Percentiles rank a stretch among this genome's conserved stretches.
Conservation (phyloP, 2,888 invertebrate species). For the Lasioglossum morio region DNA sequence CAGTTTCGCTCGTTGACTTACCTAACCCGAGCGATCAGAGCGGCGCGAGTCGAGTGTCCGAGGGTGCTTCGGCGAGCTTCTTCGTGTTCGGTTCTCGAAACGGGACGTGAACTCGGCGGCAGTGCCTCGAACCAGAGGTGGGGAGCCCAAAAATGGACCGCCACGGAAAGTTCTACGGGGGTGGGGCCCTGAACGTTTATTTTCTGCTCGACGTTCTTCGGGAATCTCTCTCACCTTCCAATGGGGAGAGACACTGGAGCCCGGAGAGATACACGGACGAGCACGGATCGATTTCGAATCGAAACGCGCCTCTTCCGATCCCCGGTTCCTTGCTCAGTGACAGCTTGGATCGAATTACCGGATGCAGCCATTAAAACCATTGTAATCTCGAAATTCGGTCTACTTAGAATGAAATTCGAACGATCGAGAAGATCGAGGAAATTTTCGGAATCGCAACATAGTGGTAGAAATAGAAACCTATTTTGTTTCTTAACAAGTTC, state of each 20-base stretch:
- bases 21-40: conserved; percentile 84
- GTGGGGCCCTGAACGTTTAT: conserved; percentile 70
- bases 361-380: neutral
- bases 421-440: neutral
- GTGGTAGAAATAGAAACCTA: neutral
- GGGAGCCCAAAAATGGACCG: conserved; percentile 85
- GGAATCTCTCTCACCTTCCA: conserved; percentile 66
- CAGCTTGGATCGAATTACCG: neutral
- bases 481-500: neutral
- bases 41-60: conserved; percentile 83
- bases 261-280: conserved; percentile 13
- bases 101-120: conserved; percentile 47
- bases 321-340: no score
- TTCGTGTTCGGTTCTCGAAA: conserved; percentile 46
- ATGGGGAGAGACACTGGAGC: conserved; percentile 31
- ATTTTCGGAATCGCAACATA: neutral
- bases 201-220: conserved; percentile 67
- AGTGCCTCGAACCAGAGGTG: conserved; percentile 71
- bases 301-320: neutral
- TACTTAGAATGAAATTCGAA: neutral
- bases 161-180: conserved; percentile 69
- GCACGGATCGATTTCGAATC: conserved; percentile 22
- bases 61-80: conserved; percentile 66
- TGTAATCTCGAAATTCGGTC: neutral
- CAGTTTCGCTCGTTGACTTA: conserved; percentile 76